phyloP scores from a whole-genome alignment of 2,113 vertebrate species.

The Actenoides lindsayi region DNA sequence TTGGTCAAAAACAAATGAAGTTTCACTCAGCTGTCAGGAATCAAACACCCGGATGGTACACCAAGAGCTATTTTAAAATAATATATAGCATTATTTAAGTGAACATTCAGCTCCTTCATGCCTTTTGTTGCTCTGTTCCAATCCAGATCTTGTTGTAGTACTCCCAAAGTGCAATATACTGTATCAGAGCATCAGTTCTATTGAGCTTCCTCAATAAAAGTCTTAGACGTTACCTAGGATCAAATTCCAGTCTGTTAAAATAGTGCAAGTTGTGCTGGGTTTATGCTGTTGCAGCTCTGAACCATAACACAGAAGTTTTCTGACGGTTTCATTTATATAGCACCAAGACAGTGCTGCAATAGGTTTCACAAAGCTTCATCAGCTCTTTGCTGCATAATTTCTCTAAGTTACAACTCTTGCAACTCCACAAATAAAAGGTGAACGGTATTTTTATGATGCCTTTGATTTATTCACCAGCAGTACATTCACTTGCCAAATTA shows the following conservation, averaged over 20 bases:
- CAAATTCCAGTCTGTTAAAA: background rate
- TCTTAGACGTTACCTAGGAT: background rate
- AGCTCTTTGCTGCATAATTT: background rate
- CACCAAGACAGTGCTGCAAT: rapidly evolving
- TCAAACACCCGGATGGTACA: background rate
- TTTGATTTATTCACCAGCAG: background rate
- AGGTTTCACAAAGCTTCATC: background rate
- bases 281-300: background rate
- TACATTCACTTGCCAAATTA: background rate
- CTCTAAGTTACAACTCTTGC: background rate
- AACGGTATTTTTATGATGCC: background rate
- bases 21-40: background rate
- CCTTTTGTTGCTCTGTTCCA: background rate
- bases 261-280: background rate
- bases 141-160: background rate
- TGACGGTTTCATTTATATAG: background rate
- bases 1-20: background rate
- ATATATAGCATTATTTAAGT: background rate
- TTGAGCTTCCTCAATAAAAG: background rate
- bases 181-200: background rate
- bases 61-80: background rate
- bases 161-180: background rate
- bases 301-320: background rate
- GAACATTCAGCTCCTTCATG: background rate
- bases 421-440: background rate